Percentiles rank a stretch among this genome's conserved stretches.
phyloP scores from a whole-genome alignment of 2,888 invertebrate genomes.

The Copidosoma aretas region DNA sequence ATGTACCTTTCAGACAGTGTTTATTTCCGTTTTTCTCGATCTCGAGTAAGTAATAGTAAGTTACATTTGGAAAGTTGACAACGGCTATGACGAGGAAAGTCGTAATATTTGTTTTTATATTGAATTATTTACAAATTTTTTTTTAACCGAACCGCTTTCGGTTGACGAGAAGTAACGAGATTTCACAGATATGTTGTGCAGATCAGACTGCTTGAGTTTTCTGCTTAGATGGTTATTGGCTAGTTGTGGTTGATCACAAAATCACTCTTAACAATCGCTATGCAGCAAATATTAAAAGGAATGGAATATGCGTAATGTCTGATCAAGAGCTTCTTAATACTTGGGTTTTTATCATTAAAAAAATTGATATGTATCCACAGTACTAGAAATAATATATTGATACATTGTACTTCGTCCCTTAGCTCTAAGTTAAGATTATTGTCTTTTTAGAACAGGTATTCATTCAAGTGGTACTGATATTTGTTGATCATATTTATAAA shows the following conservation, averaged over 20 bases:
- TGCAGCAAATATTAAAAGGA: conserved; percentile 19
- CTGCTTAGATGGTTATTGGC: conserved; percentile 30
- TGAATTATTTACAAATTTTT: conserved; percentile 35
- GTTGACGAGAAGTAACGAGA: conserved; percentile 11
- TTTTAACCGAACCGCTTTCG: conserved; percentile 9
- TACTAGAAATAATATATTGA: conserved; percentile 20
- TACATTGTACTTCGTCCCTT: conserved; percentile 17
- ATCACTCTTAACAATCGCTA: no score
- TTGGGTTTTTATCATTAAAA: conserved; percentile 25
- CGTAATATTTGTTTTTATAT: conserved; percentile 20
- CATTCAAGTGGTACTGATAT: no score
- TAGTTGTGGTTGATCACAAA: conserved; percentile 9
- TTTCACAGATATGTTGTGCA: conserved; percentile 11
- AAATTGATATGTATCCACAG: conserved; percentile 25
- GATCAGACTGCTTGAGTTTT: background rate
- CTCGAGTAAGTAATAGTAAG: background rate
- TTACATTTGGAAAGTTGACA: conserved; percentile 24
- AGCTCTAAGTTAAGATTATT: conserved; percentile 21
- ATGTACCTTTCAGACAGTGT: background rate
- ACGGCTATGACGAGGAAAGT: conserved; percentile 32
- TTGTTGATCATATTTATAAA: no score
- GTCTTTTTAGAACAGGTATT: conserved; percentile 4
- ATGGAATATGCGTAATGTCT: conserved; percentile 20
- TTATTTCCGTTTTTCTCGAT: conserved; percentile 10
- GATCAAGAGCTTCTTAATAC: conserved; percentile 21